phyloP scores from a whole-genome alignment of 2,797 vertebrate species.

The Arnoldichthys spilopterus region DNA sequence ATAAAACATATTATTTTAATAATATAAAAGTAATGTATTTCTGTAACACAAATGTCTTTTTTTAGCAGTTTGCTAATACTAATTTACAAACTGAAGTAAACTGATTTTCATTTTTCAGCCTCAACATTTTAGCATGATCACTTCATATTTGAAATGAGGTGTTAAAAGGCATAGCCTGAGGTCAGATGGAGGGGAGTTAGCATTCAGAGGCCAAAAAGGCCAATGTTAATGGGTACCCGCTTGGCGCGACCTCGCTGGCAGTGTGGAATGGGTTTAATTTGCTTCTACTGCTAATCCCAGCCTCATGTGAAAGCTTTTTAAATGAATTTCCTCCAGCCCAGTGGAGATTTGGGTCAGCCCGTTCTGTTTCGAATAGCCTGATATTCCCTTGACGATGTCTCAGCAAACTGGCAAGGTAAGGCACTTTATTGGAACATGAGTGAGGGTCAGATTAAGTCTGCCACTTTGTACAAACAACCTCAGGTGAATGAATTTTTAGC shows the following conservation, averaged over 20 bases:
- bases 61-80: background rate
- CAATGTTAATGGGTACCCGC: conserved; percentile 19
- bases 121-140: background rate
- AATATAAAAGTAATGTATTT: too few species aligned
- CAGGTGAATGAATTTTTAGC: background rate
- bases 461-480: background rate
- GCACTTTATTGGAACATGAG: conserved; percentile 17
- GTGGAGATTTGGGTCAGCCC: conserved; percentile 55
- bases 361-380: conserved; percentile 4
- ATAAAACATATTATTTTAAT: too few species aligned
- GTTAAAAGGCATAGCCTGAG: background rate
- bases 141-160: background rate
- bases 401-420: conserved; percentile 39
- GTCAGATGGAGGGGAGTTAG: conserved; percentile 17
- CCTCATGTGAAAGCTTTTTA: conserved; percentile 51
- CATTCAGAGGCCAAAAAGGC: conserved; percentile 24
- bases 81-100: too few species aligned
- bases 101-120: conserved; percentile 2
- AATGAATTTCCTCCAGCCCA: conserved; percentile 55
- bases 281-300: conserved; percentile 38
- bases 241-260: conserved; percentile 44
- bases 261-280: conserved; percentile 44
- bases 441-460: background rate
- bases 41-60: too few species aligned
- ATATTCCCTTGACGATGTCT: conserved; percentile 41